Base-by-base conservation (phyloP, 2,888 invertebrate species). In the Brenthis daphne region DNA sequence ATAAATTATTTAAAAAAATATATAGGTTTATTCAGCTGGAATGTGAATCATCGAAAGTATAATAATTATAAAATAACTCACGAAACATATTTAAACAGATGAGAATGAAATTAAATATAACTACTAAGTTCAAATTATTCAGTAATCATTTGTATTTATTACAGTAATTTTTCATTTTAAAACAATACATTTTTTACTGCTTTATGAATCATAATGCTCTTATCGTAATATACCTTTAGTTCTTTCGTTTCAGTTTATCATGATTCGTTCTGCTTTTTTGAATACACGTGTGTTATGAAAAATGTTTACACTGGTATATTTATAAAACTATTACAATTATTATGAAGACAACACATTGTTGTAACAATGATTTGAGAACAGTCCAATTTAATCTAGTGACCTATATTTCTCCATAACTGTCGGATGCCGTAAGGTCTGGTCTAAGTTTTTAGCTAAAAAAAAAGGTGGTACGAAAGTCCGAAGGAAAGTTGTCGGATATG, bases 401-500 rank as follows among this genome's bases (percentile, higher is more conserved):
- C 58, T 58, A 29, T 58, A 48, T 58, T 14, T 20, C 4, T 5
- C 12, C 4, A 29, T 33, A n/a, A 43, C 29, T 47, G 43, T 61
- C 55, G 20, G 86, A 85, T 85, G 87, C 82, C 87, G 75, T 73
- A 71, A 76, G 75, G 88, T 90, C 89, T 89, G 87, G 83, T 11
- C 37, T 43, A 79, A 77, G 77, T 81, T 79, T 80, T 79, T 74
- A 60, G 79, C 76, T 81, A 86, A 89, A 87, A 89, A 20, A 87
- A 84, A 84, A 82, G 79, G 84, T 84, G 81, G 84, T 88, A 87
- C 87, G 91, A 91, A 92, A 91, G 91, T 92, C 84, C 81, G 85
- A 91, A 90, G 89, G 92, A 92, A 92, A 92, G 92, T 92, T 91
- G 90, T 80, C 80, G 80, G 85, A 88, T 90, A 92, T 92, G 91